These are phyloP conservation scores for Homalodisca vitripennis DNA, from an alignment of 1,140 invertebrate genomes.

Conservation along the genomic window DNA sequence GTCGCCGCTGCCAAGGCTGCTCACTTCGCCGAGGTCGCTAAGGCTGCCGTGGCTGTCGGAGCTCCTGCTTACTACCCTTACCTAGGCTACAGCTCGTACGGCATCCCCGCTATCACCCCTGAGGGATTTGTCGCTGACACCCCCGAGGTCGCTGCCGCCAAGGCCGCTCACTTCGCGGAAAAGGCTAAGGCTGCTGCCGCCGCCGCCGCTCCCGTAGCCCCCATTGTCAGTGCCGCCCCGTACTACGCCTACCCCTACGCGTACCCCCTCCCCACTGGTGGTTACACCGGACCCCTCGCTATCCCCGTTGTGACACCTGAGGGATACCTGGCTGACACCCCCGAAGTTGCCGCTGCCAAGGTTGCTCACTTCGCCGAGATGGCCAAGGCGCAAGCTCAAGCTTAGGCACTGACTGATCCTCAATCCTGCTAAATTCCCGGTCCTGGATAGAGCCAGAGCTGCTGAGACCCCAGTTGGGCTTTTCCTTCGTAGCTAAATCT, in stretches of 20 bases:
- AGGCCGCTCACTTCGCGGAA: conserved; percentile 50
- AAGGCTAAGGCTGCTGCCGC: conserved; percentile 16
- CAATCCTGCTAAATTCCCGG: not conserved
- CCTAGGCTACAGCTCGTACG: conserved; percentile 46
- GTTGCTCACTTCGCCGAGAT: conserved; percentile 54
- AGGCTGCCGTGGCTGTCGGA: conserved; percentile 44
- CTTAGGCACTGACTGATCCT: not conserved
- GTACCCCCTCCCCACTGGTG: conserved; percentile 29
- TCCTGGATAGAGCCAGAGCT: conserved; percentile 21
- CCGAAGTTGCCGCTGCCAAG: conserved; percentile 59
- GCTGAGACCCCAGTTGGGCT: conserved; percentile 30
- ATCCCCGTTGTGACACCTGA: conserved; percentile 51
- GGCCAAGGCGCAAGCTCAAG: conserved; percentile 34
- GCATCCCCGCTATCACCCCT: conserved; percentile 32
- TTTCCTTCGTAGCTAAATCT: too few relatives aligned
- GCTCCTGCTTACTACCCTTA: conserved; percentile 45
- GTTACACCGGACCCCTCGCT: conserved; percentile 37
- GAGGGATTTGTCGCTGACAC: conserved; percentile 52
- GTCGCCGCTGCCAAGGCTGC: conserved; percentile 58
- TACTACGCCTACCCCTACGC: conserved; percentile 18
- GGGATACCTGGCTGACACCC: conserved; percentile 59
- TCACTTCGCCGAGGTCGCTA: conserved; percentile 56
- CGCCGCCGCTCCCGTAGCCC: conserved; percentile 11
- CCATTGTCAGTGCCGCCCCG: conserved; percentile 9
- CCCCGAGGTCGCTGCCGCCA: conserved; percentile 54